Percentiles rank a stretch among this genome's conserved stretches.
These are phyloP conservation scores for Nematolebias whitei DNA, from an alignment of 2,113 vertebrate genomes.

Conservation along the genomic window DNA sequence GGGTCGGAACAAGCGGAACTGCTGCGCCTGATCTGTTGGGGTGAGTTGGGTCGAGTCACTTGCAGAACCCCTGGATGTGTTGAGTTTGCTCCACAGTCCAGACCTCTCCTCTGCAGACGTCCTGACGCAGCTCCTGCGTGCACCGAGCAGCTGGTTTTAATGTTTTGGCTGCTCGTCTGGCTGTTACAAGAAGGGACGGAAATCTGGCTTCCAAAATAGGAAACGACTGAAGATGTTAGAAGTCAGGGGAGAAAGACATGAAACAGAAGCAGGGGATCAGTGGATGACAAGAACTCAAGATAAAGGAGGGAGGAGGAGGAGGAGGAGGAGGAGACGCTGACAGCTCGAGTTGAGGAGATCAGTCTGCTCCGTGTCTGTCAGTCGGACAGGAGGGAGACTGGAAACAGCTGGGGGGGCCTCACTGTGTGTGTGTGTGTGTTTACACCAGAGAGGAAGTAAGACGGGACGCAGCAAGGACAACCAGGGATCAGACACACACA, in stretches of 20 bases:
- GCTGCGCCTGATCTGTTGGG: no score
- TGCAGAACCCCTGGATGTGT: no score
- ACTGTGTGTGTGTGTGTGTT: conserved; percentile 35
- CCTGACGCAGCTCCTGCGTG: not conserved
- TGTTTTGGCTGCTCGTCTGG: not conserved
- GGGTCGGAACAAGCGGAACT: no score
- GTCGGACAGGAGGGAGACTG: conserved; percentile 53
- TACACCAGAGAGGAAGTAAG: conserved; percentile 27
- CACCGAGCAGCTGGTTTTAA: not conserved
- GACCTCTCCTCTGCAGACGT: no score
- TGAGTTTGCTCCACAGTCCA: no score
- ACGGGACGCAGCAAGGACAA: conserved; percentile 45
- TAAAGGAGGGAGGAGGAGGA: conserved; percentile 23
- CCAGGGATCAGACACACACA: not conserved
- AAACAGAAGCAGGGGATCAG: conserved; percentile 10
- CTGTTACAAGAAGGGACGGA: conserved; percentile 16
- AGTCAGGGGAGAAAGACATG: not conserved
- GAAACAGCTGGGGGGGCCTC: conserved; percentile 67
- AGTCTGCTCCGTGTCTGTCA: conserved; percentile 72
- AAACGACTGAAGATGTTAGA: not conserved
- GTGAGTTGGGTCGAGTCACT: no score
- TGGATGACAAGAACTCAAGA: conserved; percentile 7
- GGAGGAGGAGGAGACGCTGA: conserved; percentile 43
- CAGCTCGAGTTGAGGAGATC: conserved; percentile 57
- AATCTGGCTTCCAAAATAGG: not conserved